A percentile compares a stretch with the other conserved stretches of the same genome.
These are phyloP conservation scores for Sinocyclocheilus anshuiensis DNA, from an alignment of 2,113 vertebrate species.

Conservation along the genomic window DNA sequence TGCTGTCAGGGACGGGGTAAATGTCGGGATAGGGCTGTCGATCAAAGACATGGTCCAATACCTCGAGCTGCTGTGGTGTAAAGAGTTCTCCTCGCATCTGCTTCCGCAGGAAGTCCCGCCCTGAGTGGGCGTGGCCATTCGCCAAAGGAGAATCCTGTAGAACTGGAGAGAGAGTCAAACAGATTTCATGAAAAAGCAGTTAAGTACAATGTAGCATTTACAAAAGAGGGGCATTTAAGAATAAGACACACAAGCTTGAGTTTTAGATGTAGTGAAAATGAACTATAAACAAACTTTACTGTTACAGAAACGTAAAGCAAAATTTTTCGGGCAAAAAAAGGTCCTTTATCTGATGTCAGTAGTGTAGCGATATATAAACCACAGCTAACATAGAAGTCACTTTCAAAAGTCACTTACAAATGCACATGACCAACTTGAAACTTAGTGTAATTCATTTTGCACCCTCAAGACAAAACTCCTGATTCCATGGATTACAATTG, in stretches of 20 bases:
- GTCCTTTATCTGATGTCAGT: no score
- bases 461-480: no score
- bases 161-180: conserved; percentile 70
- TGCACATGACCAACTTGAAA: no score
- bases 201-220: background rate
- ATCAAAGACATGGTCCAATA: conserved; percentile 97
- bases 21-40: conserved; percentile 92
- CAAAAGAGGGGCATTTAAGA: background rate
- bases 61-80: conserved; percentile 96
- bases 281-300: background rate
- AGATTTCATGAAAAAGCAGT: background rate
- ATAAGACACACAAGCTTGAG: background rate
- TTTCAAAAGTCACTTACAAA: no score
- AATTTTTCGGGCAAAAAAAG: no score
- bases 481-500: no score
- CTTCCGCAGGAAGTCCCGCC: conserved; percentile 98
- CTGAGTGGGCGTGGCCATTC: conserved; percentile 92
- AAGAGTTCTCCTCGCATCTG: conserved; percentile 99
- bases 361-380: no score
- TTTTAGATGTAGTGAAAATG: background rate
- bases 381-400: no score
- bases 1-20: conserved; percentile 87
- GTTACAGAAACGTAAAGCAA: no score
- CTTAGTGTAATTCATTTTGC: no score
- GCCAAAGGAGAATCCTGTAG: conserved; percentile 93